Evolutionary conservation across 2,113 vertebrate genomes (phyloP).

Genomic region (Protomyctophum bolini): DNA sequence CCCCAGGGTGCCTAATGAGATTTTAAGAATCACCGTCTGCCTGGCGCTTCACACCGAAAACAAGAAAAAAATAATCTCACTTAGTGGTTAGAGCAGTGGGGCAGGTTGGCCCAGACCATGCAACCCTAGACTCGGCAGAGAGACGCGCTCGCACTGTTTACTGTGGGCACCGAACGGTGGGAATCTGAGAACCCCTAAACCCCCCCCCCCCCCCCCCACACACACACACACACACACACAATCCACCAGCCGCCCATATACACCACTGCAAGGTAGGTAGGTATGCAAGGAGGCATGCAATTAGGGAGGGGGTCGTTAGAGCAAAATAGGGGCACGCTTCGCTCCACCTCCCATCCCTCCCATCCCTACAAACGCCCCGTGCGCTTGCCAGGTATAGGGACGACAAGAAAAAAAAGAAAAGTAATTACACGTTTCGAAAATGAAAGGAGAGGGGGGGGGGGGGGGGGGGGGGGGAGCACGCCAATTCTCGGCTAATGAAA

Average conservation of each 20-base stretch:
- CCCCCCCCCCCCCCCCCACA: neutral
- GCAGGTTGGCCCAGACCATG: constrained; percentile 7
- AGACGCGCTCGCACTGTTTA: constrained; percentile 12
- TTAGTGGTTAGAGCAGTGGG: constrained; percentile 9
- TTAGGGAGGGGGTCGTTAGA: too few species aligned
- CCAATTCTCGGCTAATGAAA: constrained; percentile 61
- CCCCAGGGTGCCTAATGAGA: constrained; percentile 23
- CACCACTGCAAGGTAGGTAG: too few species aligned
- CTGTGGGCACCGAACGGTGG: constrained; percentile 12
- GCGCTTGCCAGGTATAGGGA: constrained; percentile 32
- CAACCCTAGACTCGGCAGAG: constrained; percentile 7
- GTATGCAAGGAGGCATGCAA: too few species aligned
- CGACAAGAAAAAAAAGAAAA: constrained; percentile 10
- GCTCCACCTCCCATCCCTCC: neutral
- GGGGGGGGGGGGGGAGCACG: constrained; percentile 20
- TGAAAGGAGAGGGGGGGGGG: constrained; percentile 10
- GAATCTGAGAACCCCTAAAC: constrained; percentile 6
- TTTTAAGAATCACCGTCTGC: constrained; percentile 17
- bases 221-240: neutral
- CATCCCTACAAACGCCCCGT: neutral
- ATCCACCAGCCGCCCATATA: neutral
- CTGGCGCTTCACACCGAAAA: neutral
- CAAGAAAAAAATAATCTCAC: neutral
- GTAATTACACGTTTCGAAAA: neutral
- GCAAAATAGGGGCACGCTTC: too few species aligned